Evolutionary conservation across 2,113 vertebrate species (phyloP), one percentile per base, ranked within the genome.

Genomic region (Microcebus tavaratra): DNA sequence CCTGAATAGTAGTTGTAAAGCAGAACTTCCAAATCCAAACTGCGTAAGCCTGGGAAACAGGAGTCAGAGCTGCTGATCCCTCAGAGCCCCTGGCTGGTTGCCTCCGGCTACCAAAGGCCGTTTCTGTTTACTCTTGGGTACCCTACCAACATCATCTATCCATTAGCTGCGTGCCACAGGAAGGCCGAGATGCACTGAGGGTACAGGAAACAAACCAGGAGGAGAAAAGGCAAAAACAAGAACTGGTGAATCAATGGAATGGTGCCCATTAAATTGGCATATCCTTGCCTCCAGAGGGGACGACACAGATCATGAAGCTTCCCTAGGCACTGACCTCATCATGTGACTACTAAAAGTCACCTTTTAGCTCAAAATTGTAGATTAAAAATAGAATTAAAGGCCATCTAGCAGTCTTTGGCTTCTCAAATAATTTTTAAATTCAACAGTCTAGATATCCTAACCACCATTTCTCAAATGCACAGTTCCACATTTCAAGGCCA

Each of bases 311-410:
- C 55, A 10, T 5, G 25, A 50, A 53, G 50, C 25, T 17, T 13
- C 50, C 10, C 18, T 0, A 18, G 57, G 73, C 73, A 73, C 21
- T 5, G 6, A 39, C 7, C 6, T 94, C 39, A 80, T 31, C 17
- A 36, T 34, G 42, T 27, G 48, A 97, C 70, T 39, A 59, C 15
- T 23, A 42, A 76, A 29, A 8, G 11, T 78, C 42, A 25, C 45
- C 21, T 63, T 76, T 70, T n/a, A 27, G 63, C 20, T 36, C 12
- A 29, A 94, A 90, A 29, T 15, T 21, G 50, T 53, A 7, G 5
- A 15, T 88, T 90, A 45, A 92, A 96, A 91, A 67, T 6, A 94
- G 59, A 78, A 90, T 42, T 70, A 76, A 95, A 48, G 14, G n/a
- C 27, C 50, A 70, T 36, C 18, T 45, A 50, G 12, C 36, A 57